Percentiles rank a stretch among this genome's conserved stretches.
phyloP scores from a whole-genome alignment of 2,797 vertebrate genomes.

The Neosilurus hyrtlii region DNA sequence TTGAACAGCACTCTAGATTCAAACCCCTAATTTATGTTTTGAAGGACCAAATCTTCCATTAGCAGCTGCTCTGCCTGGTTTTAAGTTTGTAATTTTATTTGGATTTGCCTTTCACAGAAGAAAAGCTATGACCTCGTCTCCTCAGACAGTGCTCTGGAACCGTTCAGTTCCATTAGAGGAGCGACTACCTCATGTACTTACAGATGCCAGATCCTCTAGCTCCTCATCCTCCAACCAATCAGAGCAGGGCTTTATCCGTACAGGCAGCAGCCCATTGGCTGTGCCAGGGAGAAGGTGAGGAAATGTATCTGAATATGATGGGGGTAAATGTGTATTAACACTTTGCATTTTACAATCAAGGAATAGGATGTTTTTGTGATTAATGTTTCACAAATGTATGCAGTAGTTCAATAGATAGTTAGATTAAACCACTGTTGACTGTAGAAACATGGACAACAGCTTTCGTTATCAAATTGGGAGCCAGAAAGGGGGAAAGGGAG shows the following conservation, averaged over 20 bases:
- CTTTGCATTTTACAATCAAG: neutral
- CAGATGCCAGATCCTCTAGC: constrained; percentile 86
- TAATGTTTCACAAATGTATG: neutral
- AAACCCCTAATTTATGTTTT: neutral
- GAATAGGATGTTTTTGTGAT: too few species aligned
- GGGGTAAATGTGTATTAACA: neutral
- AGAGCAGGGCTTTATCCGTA: constrained; percentile 78
- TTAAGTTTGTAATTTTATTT: neutral
- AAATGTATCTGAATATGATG: neutral
- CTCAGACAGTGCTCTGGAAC: constrained; percentile 83
- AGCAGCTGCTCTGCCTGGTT: neutral
- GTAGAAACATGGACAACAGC: too few species aligned
- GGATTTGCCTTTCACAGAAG: constrained; percentile 73
- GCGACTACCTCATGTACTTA: constrained; percentile 67
- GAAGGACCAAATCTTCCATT: neutral
- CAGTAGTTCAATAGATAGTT: neutral
- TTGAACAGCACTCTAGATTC: neutral
- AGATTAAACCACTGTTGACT: too few species aligned
- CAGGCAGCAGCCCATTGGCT: constrained; percentile 93
- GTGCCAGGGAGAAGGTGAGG: constrained; percentile 77
- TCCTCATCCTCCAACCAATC: constrained; percentile 95
- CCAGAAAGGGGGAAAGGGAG: too few species aligned
- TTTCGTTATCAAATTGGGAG: too few species aligned
- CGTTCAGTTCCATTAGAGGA: constrained; percentile 79
- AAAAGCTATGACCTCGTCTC: constrained; percentile 82